These are phyloP conservation scores for Candoia aspera DNA, from an alignment of 2,113 vertebrate genomes.

Conservation along the genomic window DNA sequence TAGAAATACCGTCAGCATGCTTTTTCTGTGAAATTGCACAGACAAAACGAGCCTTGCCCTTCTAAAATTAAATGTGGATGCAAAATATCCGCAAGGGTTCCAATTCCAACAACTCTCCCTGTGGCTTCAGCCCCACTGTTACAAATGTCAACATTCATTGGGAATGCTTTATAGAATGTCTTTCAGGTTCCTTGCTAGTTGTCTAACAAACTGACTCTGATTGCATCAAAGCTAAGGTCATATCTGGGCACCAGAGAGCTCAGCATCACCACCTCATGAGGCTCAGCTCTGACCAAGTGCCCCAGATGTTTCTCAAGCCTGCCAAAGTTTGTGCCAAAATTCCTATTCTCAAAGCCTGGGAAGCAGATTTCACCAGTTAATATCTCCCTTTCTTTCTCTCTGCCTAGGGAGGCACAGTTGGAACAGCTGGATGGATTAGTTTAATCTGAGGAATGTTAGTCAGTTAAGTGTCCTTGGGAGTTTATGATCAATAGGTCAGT, in stretches of 20 bases:
- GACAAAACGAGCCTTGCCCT: neutral
- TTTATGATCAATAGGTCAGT: slow-evolving; percentile 12
- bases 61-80: neutral
- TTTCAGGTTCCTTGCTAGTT: neutral
- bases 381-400: neutral
- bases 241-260: neutral
- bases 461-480: neutral
- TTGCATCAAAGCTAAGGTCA: neutral
- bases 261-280: neutral
- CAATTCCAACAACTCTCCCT: neutral
- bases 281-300: neutral
- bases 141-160: neutral
- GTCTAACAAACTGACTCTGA: neutral
- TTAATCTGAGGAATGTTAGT: slow-evolving; percentile 33
- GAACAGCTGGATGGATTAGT: slow-evolving; percentile 35
- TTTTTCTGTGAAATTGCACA: neutral
- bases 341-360: neutral
- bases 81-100: neutral
- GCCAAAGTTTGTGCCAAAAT: neutral
- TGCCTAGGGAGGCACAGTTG: neutral
- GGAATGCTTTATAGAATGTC: no score
- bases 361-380: slow-evolving; percentile 4
- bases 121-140: neutral
- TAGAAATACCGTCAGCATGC: neutral
- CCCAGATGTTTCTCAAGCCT: neutral